Percentiles rank a stretch among this genome's conserved stretches.
phyloP scores from a whole-genome alignment of 2,888 invertebrate species.

The Xylocampa areola region DNA sequence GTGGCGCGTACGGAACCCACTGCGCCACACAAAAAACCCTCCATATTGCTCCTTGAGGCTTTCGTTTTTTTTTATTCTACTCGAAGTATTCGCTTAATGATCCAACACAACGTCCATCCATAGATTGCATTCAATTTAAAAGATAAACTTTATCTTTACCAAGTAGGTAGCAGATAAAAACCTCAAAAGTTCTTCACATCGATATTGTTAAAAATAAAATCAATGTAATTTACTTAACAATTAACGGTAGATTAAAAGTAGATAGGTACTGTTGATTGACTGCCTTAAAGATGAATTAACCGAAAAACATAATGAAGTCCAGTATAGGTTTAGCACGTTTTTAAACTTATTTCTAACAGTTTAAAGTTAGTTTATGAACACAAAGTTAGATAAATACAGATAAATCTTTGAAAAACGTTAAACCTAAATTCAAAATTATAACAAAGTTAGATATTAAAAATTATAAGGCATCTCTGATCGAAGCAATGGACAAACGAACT shows the following conservation, averaged over 20 bases:
- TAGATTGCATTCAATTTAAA: slow-evolving; percentile 74
- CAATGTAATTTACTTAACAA: slow-evolving; percentile 34
- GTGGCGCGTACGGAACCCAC: slow-evolving; percentile 80
- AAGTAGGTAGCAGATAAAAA: slow-evolving; percentile 50
- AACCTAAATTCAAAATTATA: no score
- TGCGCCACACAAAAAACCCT: slow-evolving; percentile 79
- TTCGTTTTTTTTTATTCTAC: slow-evolving; percentile 81
- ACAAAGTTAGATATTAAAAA: background rate
- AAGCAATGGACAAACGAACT: slow-evolving; percentile 9
- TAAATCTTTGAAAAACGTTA: no score
- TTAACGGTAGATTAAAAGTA: slow-evolving; percentile 20
- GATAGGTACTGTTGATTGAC: slow-evolving; percentile 1
- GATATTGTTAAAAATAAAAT: slow-evolving; percentile 39
- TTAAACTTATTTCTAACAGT: no score
- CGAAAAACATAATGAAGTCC: background rate
- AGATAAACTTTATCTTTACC: slow-evolving; percentile 64
- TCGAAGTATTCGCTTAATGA: slow-evolving; percentile 79
- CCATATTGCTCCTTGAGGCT: slow-evolving; percentile 81
- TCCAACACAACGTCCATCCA: slow-evolving; percentile 72
- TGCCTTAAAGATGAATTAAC: background rate
- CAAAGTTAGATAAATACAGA: no score
- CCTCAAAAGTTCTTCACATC: slow-evolving; percentile 36
- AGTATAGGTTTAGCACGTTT: no score
- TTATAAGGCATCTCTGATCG: background rate
- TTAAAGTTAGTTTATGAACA: no score